These are phyloP conservation scores for Copidosoma floridanum DNA, from an alignment of 1,140 invertebrate genomes.

Conservation along the genomic window DNA sequence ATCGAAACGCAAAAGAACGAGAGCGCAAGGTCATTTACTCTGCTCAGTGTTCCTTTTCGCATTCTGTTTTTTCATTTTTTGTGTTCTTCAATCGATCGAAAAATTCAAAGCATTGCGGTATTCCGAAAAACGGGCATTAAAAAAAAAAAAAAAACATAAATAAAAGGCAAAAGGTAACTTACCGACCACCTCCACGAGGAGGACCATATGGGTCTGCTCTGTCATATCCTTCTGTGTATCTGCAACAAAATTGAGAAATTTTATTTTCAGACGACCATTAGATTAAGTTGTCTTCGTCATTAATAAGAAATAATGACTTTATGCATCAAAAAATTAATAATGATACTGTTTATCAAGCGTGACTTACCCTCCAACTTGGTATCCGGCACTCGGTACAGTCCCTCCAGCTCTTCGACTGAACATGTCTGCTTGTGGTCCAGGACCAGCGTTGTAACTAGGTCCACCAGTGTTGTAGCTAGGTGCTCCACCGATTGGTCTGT, in stretches of 20 bases:
- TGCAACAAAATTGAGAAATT: slow-evolving; percentile 25
- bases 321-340: not conserved
- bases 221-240: slow-evolving; percentile 52
- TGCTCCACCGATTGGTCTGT: slow-evolving; percentile 51
- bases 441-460: slow-evolving; percentile 52
- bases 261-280: not conserved
- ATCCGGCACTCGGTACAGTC: slow-evolving; percentile 50
- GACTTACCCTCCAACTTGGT: slow-evolving; percentile 53
- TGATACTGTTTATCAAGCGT: not conserved
- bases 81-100: not conserved
- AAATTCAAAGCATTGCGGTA: too few species aligned
- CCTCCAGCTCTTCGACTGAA: slow-evolving; percentile 54
- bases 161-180: slow-evolving; percentile 41
- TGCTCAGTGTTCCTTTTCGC: slow-evolving; percentile 24
- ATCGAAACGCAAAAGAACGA: slow-evolving; percentile 28
- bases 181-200: slow-evolving; percentile 51
- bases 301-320: too few species aligned
- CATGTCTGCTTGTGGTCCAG: slow-evolving; percentile 54
- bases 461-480: slow-evolving; percentile 52
- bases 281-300: too few species aligned
- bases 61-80: slow-evolving; percentile 12
- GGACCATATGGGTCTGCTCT: slow-evolving; percentile 53
- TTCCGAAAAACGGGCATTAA: too few species aligned
- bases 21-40: slow-evolving; percentile 22
- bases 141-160: slow-evolving; percentile 13